Evolutionary conservation across 2,888 invertebrate genomes (phyloP).

Genomic region (Tineola bisselliella): DNA sequence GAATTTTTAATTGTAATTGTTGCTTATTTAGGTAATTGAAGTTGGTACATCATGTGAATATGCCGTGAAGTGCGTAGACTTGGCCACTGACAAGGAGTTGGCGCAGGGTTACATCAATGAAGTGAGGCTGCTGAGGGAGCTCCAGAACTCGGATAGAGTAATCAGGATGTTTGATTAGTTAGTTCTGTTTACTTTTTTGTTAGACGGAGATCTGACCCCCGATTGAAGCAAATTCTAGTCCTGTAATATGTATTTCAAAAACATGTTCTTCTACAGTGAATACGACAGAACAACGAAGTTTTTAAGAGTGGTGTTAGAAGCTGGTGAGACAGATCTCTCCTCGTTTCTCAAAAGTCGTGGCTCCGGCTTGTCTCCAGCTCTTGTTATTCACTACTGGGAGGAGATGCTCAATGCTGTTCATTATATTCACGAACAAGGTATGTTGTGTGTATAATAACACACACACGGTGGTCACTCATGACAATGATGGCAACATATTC

Average conservation of each 20-base stretch:
- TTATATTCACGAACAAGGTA: slow-evolving; percentile 90
- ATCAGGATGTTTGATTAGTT: slow-evolving; percentile 89
- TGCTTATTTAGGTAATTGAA: slow-evolving; percentile 71
- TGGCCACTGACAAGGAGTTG: slow-evolving; percentile 76
- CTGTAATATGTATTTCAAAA: no score
- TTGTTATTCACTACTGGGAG: slow-evolving; percentile 89
- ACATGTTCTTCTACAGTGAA: slow-evolving; percentile 70
- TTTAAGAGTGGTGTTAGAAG: slow-evolving; percentile 90
- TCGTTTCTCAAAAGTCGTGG: slow-evolving; percentile 73
- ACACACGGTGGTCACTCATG: no score
- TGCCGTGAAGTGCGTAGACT: slow-evolving; percentile 86
- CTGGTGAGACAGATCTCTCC: slow-evolving; percentile 89
- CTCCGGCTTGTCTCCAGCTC: slow-evolving; percentile 73
- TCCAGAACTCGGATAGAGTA: slow-evolving; percentile 85
- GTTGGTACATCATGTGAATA: slow-evolving; percentile 64
- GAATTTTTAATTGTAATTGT: no score
- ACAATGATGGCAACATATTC: slow-evolving; percentile 14
- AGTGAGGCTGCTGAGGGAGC: slow-evolving; percentile 79
- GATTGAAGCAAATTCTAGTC: no score
- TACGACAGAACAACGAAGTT: slow-evolving; percentile 70
- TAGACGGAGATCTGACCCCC: no score
- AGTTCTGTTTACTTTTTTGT: no score
- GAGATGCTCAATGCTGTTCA: slow-evolving; percentile 93
- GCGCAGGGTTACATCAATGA: slow-evolving; percentile 89
- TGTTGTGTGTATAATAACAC: slow-evolving; percentile 11